Conservation (phyloP, 2,888 invertebrate genomes). For the Catocala nupta region DNA sequence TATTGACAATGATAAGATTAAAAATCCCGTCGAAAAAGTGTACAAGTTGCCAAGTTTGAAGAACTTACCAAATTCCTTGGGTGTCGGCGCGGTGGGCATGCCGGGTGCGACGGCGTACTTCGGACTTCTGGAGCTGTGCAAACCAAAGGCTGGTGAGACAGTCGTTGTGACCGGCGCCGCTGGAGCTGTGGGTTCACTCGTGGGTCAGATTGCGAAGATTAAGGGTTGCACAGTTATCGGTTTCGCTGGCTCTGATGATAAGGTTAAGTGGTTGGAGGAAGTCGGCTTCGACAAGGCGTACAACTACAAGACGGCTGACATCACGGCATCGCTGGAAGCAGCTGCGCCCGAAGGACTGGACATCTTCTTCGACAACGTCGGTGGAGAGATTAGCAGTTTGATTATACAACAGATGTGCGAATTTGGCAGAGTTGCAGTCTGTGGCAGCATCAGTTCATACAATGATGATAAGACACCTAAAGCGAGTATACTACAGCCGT, state of each 20-base stretch:
- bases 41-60: conserved; percentile 86
- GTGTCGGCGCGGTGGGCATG: conserved; percentile 89
- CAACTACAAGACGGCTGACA: conserved; percentile 89
- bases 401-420: conserved; percentile 88
- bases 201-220: conserved; percentile 92
- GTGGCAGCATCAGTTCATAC: conserved; percentile 73
- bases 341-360: conserved; percentile 89
- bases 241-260: conserved; percentile 86
- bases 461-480: conserved; percentile 68
- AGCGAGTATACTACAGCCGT: conserved; percentile 83
- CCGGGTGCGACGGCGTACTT: conserved; percentile 92
- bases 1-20: conserved; percentile 41
- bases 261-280: conserved; percentile 81
- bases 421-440: conserved; percentile 87
- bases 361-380: conserved; percentile 92
- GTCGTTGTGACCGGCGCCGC: conserved; percentile 91
- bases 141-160: conserved; percentile 90
- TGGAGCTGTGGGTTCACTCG: conserved; percentile 91
- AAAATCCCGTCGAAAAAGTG: conserved; percentile 34
- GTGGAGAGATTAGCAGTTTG: conserved; percentile 87
- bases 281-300: conserved; percentile 90
- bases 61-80: conserved; percentile 84
- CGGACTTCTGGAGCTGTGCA: conserved; percentile 90
- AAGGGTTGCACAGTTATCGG: conserved; percentile 89
- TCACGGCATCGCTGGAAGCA: conserved; percentile 82